A percentile compares a stretch with the other conserved stretches of the same genome.
phyloP scores from a whole-genome alignment of 2,113 vertebrate genomes.

The Bubalus kerabau region DNA sequence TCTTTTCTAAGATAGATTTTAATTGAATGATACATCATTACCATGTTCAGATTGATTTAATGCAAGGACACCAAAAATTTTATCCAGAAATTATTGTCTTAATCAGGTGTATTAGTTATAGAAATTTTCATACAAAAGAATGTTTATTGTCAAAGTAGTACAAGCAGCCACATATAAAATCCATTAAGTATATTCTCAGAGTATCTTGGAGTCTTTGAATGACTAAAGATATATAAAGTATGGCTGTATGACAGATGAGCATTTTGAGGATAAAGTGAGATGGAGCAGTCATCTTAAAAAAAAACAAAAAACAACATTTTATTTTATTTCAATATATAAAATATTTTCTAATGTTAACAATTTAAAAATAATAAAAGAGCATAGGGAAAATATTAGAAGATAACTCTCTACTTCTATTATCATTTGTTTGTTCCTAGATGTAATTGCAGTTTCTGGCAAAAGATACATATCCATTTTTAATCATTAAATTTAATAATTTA shows the following conservation, averaged over 20 bases:
- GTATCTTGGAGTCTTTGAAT: not conserved
- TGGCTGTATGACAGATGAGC: not conserved
- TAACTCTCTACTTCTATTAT: not conserved
- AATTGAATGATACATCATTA: not conserved
- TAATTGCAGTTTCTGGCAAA: not conserved
- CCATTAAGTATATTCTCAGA: not conserved
- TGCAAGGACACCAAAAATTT: not conserved
- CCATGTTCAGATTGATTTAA: constrained; percentile 1
- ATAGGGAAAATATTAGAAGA: not conserved
- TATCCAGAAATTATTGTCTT: not conserved
- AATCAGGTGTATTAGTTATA: not conserved
- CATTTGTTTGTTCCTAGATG: not conserved
- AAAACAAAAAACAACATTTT: too few relatives aligned
- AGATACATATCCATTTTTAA: not conserved
- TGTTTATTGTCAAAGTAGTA: constrained; percentile 29
- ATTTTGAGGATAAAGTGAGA: not conserved
- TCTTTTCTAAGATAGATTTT: not conserved
- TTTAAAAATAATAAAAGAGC: not conserved
- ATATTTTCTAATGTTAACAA: not conserved
- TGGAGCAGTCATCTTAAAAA: not conserved
- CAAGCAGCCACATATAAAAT: not conserved
- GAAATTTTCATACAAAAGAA: not conserved
- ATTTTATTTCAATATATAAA: not conserved
- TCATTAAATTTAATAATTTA: not conserved
- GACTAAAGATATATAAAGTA: not conserved